Base-by-base conservation (phyloP, 2,113 vertebrate genomes). In the Labeo catla region DNA sequence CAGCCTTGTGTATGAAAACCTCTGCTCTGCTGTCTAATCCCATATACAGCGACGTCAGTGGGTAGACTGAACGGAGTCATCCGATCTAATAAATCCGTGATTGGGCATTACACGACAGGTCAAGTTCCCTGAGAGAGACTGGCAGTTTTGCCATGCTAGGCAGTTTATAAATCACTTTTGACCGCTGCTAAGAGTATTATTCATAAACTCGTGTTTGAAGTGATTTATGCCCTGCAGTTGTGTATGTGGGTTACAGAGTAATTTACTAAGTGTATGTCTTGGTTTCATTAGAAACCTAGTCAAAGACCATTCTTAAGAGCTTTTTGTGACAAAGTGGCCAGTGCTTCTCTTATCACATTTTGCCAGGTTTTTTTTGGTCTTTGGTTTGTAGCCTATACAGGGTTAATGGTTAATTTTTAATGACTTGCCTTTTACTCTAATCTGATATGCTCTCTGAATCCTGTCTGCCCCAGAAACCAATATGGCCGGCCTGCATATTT, bases 71-170 rank as follows among this genome's bases (percentile, higher is more conserved):
- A 83, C 9, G 16, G 45, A 45, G 52, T 13, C 54, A 79, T 79
- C 54, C 61, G 36, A 47, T 45, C 78, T 84, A 57, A 66, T 86
- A 84, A 88, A 84, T 47, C 76, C 45, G 19, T 86, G 84, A 86
- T 34, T 66, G 65, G 52, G 13, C 49, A 66, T 86, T 70, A 65
- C 43, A 73, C 10, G 39, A 15, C n/a, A 52, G 76, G 49, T 50
- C 76, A 52, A 70, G 79, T 70, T 63, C 23, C 47, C 63, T 59
- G 34, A 23, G 28, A 12, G 15, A 54, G 34, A 19, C 49, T 45
- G 78, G 39, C 23, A 45, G 73, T 50, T 61, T 76, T 59, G 72
- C 12, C 61, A 28, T 50, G 21, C 21, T 65, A 4, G 6, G 45
- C 5, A 7, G 19, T 47, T 43, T 70, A 3, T 47, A n/a, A 47